A percentile compares a stretch with the other conserved stretches of the same genome.
These are phyloP conservation scores for Caenorhabditis sp. DNA, from an alignment of 2,888 invertebrate species.

Conservation along the genomic window DNA sequence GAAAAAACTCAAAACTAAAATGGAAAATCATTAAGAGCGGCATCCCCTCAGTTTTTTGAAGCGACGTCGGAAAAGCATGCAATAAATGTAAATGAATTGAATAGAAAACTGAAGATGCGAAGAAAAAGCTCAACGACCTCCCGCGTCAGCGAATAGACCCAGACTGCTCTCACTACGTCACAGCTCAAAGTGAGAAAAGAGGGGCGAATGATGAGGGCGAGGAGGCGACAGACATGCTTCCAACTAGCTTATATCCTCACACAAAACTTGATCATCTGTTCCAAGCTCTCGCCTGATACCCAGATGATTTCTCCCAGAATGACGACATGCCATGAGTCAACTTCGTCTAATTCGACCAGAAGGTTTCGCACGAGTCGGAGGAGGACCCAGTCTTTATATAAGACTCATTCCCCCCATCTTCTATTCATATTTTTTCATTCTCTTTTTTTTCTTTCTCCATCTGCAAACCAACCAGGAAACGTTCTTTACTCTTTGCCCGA, in stretches of 20 bases:
- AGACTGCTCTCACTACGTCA: slow-evolving; percentile 60
- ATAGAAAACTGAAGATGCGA: slow-evolving; percentile 36
- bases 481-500: slow-evolving; percentile 28
- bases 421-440: slow-evolving; percentile 36
- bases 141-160: slow-evolving; percentile 53
- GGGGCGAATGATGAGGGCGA: slow-evolving; percentile 30
- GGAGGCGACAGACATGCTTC: slow-evolving; percentile 28
- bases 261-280: slow-evolving; percentile 43
- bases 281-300: slow-evolving; percentile 4
- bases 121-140: slow-evolving; percentile 29
- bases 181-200: slow-evolving; percentile 49
- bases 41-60: background rate
- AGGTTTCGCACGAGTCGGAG: background rate
- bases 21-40: slow-evolving; percentile 1
- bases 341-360: background rate
- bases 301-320: slow-evolving; percentile 14
- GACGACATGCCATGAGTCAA: slow-evolving; percentile 30
- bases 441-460: slow-evolving; percentile 6
- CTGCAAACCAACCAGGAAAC: slow-evolving; percentile 2
- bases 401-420: slow-evolving; percentile 1
- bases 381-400: too few species aligned
- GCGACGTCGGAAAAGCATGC: slow-evolving; percentile 7
- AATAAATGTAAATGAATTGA: slow-evolving; percentile 54
- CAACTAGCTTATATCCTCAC: slow-evolving; percentile 21
- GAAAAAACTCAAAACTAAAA: slow-evolving; percentile 13